Base-by-base conservation (phyloP, 2,797 vertebrate species). In the Xenentodon cancila region DNA sequence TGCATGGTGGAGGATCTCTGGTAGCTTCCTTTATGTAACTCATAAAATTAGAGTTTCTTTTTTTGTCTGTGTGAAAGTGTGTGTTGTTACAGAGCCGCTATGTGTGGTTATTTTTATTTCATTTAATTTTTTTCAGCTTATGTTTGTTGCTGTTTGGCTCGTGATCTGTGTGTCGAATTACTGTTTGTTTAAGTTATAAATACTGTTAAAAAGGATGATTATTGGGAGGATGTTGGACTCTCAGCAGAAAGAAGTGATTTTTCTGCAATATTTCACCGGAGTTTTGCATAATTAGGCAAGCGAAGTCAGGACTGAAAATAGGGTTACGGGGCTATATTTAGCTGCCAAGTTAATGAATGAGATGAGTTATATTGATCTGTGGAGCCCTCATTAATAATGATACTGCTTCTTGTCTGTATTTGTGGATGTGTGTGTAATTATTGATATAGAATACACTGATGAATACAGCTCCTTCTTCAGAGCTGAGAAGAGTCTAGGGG, bases 281-380 rank as follows among this genome's bases (percentile, higher is more conserved):
- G 72, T 87, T 84, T 89, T 83, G 70, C 80, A 85, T 86, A 88
- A 89, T 88, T 85, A 85, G 69, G 58, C 76, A 58, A 21, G 55
- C 64, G 71, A 65, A 59, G 65, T 65, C 69, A 7, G 18, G 64
- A 71, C 76, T 84, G 78, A 64, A 64, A 68, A 80, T 67, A 65
- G 75, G 68, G 65, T 53, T 51, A 57, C 55, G 1, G 17, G 34
- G 79, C 69, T 89, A 88, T 80, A 82, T 87, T 87, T 87, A 89
- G 80, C 71, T 32, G 59, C 47, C 42, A 1, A 32, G 71, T 71
- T 89, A 88, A 89, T 88, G 80, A 88, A 89, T 84, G 65, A 82
- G 80, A 90, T 82, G 82, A 84, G 81, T 78, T 64, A 54, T 88
- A 91, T 91, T 84, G 87, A 92, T 91, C 82, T 85, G 78, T 37